phyloP scores from a whole-genome alignment of 2,888 invertebrate species.

The Cephalotes varians region DNA sequence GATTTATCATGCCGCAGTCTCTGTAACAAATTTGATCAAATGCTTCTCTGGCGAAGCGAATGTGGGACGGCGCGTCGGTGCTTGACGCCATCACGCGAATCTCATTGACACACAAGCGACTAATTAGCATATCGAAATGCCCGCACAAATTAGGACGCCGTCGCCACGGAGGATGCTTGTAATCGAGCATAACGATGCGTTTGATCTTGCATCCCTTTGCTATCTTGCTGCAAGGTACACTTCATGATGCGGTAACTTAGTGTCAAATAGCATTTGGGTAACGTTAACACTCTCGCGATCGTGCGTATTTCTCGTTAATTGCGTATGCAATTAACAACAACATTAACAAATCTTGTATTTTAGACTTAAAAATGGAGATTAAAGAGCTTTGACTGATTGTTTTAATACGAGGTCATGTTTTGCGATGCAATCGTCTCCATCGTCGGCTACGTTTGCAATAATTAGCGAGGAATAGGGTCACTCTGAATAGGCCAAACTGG shows the following conservation, averaged over 20 bases:
- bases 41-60: constrained; percentile 30
- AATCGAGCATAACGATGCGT: constrained; percentile 30
- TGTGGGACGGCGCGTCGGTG: constrained; percentile 50
- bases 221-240: constrained; percentile 10
- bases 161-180: constrained; percentile 16
- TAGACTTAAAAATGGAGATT: background rate
- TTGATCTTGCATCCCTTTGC: constrained; percentile 32
- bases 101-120: constrained; percentile 65
- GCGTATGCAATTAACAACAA: constrained; percentile 25
- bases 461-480: constrained; percentile 56
- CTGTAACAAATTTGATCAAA: constrained; percentile 45
- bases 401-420: constrained; percentile 1
- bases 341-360: background rate
- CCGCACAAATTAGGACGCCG: constrained; percentile 51
- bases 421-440: background rate
- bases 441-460: constrained; percentile 12
- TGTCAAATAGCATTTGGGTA: background rate
- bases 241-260: background rate
- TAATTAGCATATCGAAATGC: constrained; percentile 58
- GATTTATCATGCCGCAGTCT: constrained; percentile 15
- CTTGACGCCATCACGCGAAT: constrained; percentile 59
- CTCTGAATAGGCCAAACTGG: constrained; percentile 11
- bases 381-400: background rate
- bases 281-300: background rate
- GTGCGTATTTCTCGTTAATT: constrained; percentile 33